Percentiles rank a stretch among this genome's conserved stretches.
Conservation (phyloP, 2,888 invertebrate genomes). For the Brachyptera risi region DNA sequence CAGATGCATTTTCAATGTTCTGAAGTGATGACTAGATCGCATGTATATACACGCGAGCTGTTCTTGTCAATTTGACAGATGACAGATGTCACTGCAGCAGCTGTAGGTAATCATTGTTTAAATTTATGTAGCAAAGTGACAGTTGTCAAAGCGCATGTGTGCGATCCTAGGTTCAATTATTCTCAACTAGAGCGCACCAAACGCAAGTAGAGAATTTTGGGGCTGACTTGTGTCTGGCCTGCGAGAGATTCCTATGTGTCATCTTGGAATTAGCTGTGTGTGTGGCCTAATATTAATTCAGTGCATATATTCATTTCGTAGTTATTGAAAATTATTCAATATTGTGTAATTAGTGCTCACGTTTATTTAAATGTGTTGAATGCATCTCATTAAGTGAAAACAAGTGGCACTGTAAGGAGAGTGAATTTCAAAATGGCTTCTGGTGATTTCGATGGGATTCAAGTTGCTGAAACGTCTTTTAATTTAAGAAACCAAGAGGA, state of each 20-base stretch:
- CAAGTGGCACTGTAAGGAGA: background rate
- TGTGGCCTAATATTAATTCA: background rate
- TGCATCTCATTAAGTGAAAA: background rate
- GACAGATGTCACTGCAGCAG: too few species aligned
- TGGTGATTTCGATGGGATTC: conserved; percentile 74
- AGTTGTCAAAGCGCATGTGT: too few species aligned
- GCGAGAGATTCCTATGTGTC: background rate
- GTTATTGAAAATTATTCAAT: background rate
- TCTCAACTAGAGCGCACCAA: background rate
- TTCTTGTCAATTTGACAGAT: too few species aligned
- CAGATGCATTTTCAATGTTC: too few species aligned
- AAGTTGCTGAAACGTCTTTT: conserved; percentile 65
- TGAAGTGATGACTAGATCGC: too few species aligned
- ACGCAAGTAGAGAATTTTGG: too few species aligned
- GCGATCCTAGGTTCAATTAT: background rate
- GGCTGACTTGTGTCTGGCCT: too few species aligned
- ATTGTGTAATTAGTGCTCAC: background rate
- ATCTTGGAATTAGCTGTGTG: background rate
- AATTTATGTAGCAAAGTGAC: too few species aligned
- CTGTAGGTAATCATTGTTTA: too few species aligned
- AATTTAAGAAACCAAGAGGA: conserved; percentile 57
- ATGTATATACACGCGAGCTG: too few species aligned
- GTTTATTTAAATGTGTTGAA: background rate
- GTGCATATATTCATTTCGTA: background rate
- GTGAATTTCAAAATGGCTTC: conserved; percentile 66